Evolutionary conservation across 2,113 vertebrate genomes (phyloP).

Genomic region (Sterna hirundo): DNA sequence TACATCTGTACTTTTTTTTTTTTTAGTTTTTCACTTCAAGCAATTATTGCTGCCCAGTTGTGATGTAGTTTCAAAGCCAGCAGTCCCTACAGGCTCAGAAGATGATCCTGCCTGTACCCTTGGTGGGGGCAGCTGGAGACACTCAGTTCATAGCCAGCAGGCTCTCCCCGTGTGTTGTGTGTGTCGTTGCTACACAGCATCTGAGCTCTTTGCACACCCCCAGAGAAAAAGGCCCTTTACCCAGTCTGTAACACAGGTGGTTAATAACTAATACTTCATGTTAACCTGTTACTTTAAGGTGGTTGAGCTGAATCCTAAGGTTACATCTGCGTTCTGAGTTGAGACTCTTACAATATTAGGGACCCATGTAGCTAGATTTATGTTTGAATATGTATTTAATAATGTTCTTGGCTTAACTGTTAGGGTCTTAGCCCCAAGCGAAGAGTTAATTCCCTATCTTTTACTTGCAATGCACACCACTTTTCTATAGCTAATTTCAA

Average conservation of each 20-base stretch:
- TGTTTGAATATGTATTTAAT: not conserved
- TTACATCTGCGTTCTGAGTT: not conserved
- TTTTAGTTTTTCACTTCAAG: not conserved
- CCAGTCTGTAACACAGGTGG: not conserved
- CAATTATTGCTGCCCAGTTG: not conserved
- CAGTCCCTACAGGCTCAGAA: not conserved
- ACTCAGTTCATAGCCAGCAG: fast-evolving
- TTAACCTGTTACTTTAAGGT: not conserved
- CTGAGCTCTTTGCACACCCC: not conserved
- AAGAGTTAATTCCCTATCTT: not conserved
- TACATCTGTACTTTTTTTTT: not conserved
- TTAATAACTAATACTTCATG: not conserved
- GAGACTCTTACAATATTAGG: not conserved
- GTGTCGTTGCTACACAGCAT: not conserved
- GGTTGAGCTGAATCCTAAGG: not conserved
- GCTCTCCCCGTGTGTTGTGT: not conserved
- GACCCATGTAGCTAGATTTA: not conserved
- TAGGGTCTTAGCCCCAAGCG: not conserved
- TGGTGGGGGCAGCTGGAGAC: not conserved
- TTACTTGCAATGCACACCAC: not conserved
- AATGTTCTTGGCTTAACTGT: not conserved
- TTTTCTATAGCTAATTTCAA: not conserved
- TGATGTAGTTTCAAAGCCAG: not conserved
- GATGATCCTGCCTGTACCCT: not conserved
- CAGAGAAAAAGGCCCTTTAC: not conserved